These are phyloP conservation scores for Drosophila parthenogenetica DNA, from an alignment of 2,888 invertebrate species.

Conservation along the genomic window DNA sequence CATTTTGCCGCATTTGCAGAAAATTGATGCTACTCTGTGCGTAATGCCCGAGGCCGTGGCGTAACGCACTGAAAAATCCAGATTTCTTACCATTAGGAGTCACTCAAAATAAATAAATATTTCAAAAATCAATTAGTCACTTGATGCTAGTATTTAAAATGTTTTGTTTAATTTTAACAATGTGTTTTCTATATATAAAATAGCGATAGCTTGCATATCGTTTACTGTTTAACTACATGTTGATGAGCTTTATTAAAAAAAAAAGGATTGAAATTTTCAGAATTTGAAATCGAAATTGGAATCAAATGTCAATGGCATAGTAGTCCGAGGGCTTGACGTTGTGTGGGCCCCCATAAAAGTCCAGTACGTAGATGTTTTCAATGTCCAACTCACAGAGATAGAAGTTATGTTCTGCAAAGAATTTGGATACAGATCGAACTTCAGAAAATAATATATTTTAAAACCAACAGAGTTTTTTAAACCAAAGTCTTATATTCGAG, in stretches of 20 bases:
- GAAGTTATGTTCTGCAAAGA: conserved; percentile 89
- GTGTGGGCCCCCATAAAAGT: conserved; percentile 92
- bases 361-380: conserved; percentile 90
- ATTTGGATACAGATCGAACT: background rate
- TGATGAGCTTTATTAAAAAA: background rate
- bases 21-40: conserved; percentile 98
- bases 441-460: background rate
- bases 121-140: background rate
- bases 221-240: background rate
- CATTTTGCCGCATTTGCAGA: conserved; percentile 91
- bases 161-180: conserved; percentile 2
- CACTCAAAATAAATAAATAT: conserved; percentile 28
- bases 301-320: conserved; percentile 51
- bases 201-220: background rate
- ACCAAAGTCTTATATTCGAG: too few species aligned
- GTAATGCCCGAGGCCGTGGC: conserved; percentile 57
- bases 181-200: background rate
- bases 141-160: conserved; percentile 1
- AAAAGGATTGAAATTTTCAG: background rate
- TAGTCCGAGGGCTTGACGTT: conserved; percentile 66
- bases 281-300: background rate
- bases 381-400: conserved; percentile 92
- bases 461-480: too few species aligned
- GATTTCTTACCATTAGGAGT: conserved; percentile 5
- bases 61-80: conserved; percentile 24